Percentiles rank a stretch among this genome's conserved stretches.
Conservation (phyloP, 2,797 vertebrate genomes). For the Mus spretus region DNA sequence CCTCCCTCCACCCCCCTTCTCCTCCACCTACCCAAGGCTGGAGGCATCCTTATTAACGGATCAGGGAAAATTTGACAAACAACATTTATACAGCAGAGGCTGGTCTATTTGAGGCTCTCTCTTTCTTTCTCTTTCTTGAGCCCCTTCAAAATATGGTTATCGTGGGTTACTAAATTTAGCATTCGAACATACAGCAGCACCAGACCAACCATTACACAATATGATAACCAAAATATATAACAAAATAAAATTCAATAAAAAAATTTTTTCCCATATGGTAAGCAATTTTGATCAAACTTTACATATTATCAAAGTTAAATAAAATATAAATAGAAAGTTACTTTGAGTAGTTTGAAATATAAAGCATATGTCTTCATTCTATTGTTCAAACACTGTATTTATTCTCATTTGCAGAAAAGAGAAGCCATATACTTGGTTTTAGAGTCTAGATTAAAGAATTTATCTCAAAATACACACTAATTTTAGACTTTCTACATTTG, state of each 20-base stretch:
- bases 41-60: neutral
- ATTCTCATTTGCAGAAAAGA: constrained; percentile 15
- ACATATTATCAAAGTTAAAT: neutral
- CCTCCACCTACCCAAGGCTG: neutral
- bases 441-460: neutral
- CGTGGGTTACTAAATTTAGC: neutral
- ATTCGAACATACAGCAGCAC: neutral
- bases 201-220: neutral
- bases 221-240: constrained; percentile 29
- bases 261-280: neutral
- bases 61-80: neutral
- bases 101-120: neutral
- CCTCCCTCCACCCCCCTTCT: neutral
- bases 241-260: constrained; percentile 49
- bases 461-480: constrained; percentile 21
- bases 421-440: constrained; percentile 42
- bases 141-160: too few relatives aligned
- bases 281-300: constrained; percentile 3
- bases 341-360: neutral
- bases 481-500: neutral
- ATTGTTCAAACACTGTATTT: neutral
- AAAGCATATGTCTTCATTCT: constrained; percentile 2
- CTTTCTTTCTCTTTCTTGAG: neutral
- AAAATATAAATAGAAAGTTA: neutral
- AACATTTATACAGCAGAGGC: neutral